Evolutionary conservation across 1,140 invertebrate species (phyloP).

Genomic region (Tetramorium simillimum): DNA sequence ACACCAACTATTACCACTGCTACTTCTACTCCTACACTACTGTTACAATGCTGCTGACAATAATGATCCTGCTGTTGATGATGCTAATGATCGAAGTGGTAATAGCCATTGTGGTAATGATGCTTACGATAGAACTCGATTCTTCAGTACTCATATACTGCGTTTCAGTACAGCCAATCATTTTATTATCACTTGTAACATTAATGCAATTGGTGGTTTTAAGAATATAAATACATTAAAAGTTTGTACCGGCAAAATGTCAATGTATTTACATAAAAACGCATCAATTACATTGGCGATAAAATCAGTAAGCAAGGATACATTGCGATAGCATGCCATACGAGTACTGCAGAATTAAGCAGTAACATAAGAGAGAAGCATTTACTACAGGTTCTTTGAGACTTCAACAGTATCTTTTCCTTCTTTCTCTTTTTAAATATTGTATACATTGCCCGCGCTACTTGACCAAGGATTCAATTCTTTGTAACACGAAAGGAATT

Average conservation of each 20-base stretch:
- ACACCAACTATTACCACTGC: slow-evolving; percentile 57
- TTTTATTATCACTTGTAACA: neutral
- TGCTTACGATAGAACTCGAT: slow-evolving; percentile 52
- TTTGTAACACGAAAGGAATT: slow-evolving; percentile 71
- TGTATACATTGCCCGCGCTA: slow-evolving; percentile 39
- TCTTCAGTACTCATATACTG: slow-evolving; percentile 23
- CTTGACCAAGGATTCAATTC: slow-evolving; percentile 43
- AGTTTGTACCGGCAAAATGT: slow-evolving; percentile 13
- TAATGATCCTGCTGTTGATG: slow-evolving; percentile 38
- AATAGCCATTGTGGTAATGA: slow-evolving; percentile 50
- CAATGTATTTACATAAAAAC: slow-evolving; percentile 16
- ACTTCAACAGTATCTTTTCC: neutral
- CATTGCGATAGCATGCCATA: neutral
- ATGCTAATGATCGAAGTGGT: slow-evolving; percentile 46
- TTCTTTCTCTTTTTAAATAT: slow-evolving; percentile 25
- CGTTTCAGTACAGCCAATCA: neutral
- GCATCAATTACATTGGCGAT: neutral
- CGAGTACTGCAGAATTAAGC: slow-evolving; percentile 43
- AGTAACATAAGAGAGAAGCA: slow-evolving; percentile 46
- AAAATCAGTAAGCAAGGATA: neutral
- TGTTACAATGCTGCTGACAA: slow-evolving; percentile 54
- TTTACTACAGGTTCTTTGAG: slow-evolving; percentile 42
- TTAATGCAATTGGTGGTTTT: neutral
- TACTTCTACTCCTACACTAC: slow-evolving; percentile 57
- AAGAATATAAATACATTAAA: slow-evolving; percentile 25